Evolutionary conservation across 2,888 invertebrate genomes (phyloP), one percentile per base, ranked within the genome.

Genomic region (Polyommatus iphigenia): DNA sequence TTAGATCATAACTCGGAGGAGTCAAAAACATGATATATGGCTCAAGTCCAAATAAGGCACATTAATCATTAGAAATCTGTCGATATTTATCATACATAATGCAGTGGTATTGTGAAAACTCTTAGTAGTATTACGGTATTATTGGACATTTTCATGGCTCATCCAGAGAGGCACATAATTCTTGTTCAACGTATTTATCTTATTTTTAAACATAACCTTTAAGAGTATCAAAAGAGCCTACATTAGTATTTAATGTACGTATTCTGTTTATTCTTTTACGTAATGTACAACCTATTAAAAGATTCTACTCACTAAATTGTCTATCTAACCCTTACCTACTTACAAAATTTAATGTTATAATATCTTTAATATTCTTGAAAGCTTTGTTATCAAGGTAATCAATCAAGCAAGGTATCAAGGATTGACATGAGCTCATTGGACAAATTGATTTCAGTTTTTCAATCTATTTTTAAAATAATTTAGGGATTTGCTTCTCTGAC

Each of bases 41-140:
- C 91, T 83, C 79, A 41, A 80, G 81, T 91, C 91, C 91, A 91
- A 90, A 82, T 86, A 86, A 79, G 82, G 83, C 80, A 85, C 85
- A 90, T 91, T 88, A 88, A 91, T 91, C 91, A 91, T 89, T 86
- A 67, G 67, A 59, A 71, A 76, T 77, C 59, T 79, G 77, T 77
- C 67, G 71, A 75, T 78, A 75, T 78, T 54, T 72, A 77, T 72
- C 32, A 50, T 50, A 41, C 72, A 36, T 57, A 73, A 57, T 73
- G 41, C 59, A 75, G 15, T 18, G 29, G 24, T 15, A 75, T 75
- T 75, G 75, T 54, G 73, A 71, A 71, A 71, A 71, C 36, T n/a
- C 36, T 71, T 18, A 32, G 32, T 18, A 36, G 71, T 36, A 36
- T n/a, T n/a, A 71, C 71, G n/a, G n/a, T 36, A 36, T 8, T 15